phyloP scores from a whole-genome alignment of 2,888 invertebrate species.

The Cheilosia scutellata region DNA sequence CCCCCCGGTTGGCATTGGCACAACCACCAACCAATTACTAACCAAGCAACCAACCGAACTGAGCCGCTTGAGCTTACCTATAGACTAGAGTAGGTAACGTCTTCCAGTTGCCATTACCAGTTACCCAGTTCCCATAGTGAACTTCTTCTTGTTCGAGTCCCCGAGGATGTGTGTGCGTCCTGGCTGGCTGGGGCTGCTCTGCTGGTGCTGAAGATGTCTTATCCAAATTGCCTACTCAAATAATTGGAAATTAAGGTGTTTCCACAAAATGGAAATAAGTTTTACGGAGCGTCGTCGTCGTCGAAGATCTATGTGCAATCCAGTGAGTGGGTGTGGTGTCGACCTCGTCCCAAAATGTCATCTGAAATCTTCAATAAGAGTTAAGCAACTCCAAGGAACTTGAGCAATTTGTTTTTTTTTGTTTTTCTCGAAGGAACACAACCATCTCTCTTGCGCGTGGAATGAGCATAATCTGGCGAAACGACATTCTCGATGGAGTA shows the following conservation, averaged over 20 bases:
- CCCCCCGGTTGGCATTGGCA: constrained; percentile 68
- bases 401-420: constrained; percentile 37
- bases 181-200: neutral
- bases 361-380: constrained; percentile 45
- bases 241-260: constrained; percentile 76
- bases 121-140: constrained; percentile 12
- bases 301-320: constrained; percentile 71
- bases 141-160: neutral
- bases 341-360: constrained; percentile 48
- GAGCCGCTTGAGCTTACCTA: constrained; percentile 46
- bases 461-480: constrained; percentile 49
- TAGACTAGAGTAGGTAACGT: neutral
- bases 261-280: constrained; percentile 74
- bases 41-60: constrained; percentile 54
- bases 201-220: constrained; percentile 58
- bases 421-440: neutral
- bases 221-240: constrained; percentile 76
- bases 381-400: constrained; percentile 41
- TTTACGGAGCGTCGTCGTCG: constrained; percentile 51
- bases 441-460: constrained; percentile 30
- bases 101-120: constrained; percentile 18
- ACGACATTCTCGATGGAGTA: constrained; percentile 22
- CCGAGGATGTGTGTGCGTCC: constrained; percentile 7
- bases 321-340: constrained; percentile 42
- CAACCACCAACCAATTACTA: constrained; percentile 66